Evolutionary conservation across 2,797 vertebrate genomes (phyloP).

Genomic region (Periophthalmus magnuspinnatus): DNA sequence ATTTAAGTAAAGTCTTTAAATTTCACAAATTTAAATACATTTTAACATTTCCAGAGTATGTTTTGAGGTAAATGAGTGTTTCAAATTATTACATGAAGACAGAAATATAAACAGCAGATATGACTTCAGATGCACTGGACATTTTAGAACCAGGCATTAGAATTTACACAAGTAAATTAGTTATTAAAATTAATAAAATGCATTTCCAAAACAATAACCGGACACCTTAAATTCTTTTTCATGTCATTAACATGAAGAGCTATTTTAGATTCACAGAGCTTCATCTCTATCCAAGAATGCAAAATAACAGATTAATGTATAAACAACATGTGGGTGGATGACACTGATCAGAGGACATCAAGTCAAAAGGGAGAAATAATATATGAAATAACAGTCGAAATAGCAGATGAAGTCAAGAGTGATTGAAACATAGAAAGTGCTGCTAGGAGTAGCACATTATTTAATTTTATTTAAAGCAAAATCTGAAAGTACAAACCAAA

Average conservation of each 20-base stretch:
- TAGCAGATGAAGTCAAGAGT: too few relatives aligned
- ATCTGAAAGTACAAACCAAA: conserved; percentile 1
- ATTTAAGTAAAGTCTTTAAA: too few relatives aligned
- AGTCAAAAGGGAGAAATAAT: too few relatives aligned
- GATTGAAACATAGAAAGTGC: too few relatives aligned
- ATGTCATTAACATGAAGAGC: neutral
- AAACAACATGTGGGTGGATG: conserved; percentile 40
- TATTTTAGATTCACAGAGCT: neutral
- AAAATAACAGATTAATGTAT: conserved; percentile 32
- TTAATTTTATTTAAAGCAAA: neutral
- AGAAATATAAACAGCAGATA: neutral
- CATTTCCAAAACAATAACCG: neutral
- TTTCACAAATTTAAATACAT: too few relatives aligned
- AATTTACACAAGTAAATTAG: neutral
- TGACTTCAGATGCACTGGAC: neutral
- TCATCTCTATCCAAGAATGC: conserved; percentile 16
- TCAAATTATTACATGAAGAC: too few relatives aligned
- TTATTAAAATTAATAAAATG: neutral
- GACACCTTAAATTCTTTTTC: too few relatives aligned
- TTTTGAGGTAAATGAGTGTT: too few relatives aligned
- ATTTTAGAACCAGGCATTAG: neutral
- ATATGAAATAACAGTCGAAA: too few relatives aligned
- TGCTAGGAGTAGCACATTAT: neutral
- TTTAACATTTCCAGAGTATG: too few relatives aligned
- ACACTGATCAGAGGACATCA: conserved; percentile 17